Percentiles rank a stretch among this genome's conserved stretches.
phyloP scores from a whole-genome alignment of 2,797 vertebrate species.

The Netta rufina region DNA sequence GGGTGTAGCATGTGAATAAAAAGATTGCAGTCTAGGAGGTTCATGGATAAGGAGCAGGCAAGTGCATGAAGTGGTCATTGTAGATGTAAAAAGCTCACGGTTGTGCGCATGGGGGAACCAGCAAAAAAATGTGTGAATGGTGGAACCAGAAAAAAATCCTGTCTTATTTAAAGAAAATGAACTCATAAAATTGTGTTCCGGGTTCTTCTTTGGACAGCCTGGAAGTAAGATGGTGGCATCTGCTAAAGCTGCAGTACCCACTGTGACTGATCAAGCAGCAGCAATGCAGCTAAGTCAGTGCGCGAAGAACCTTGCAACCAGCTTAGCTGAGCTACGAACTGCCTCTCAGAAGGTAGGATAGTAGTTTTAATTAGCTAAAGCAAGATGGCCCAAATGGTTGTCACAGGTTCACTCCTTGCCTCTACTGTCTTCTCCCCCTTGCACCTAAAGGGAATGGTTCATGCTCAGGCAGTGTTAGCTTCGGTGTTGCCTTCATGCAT shows the following conservation, averaged over 20 bases:
- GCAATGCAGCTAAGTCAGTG: slow-evolving; percentile 98
- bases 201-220: slow-evolving; percentile 80
- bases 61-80: neutral
- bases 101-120: neutral
- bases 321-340: slow-evolving; percentile 92
- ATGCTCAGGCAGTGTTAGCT: neutral
- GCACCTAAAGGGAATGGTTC: neutral
- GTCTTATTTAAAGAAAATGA: neutral
- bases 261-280: slow-evolving; percentile 94
- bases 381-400: neutral
- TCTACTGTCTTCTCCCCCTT: neutral
- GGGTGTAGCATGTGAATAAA: neutral
- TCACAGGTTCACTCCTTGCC: neutral
- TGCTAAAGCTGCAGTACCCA: slow-evolving; percentile 95
- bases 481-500: neutral
- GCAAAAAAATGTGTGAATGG: neutral
- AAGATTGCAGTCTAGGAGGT: neutral
- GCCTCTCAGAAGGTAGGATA: slow-evolving; percentile 92
- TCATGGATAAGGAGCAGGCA: neutral
- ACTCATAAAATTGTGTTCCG: neutral
- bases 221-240: slow-evolving; percentile 98
- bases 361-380: neutral
- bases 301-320: slow-evolving; percentile 97
- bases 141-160: neutral
- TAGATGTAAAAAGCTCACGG: neutral